Conservation (phyloP, 2,797 vertebrate species). For the Varecia variegata region DNA sequence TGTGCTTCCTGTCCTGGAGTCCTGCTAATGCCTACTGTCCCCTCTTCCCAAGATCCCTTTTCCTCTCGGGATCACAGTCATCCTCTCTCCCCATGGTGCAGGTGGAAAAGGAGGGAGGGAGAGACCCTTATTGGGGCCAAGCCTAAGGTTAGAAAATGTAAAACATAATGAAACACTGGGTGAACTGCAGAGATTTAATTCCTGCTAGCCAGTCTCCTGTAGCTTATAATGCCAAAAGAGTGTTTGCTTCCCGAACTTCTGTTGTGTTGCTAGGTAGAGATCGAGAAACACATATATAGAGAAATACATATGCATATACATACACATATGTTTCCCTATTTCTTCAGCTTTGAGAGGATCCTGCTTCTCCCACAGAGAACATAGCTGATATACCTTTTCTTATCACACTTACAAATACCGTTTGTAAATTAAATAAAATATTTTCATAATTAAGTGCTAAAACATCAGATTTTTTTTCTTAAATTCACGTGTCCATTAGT, state of each 20-base stretch:
- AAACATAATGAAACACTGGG: not conserved
- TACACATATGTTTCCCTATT: not conserved
- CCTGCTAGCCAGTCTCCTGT: not conserved
- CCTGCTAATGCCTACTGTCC: not conserved
- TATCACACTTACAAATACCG: not conserved
- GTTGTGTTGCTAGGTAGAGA: not conserved
- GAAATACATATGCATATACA: not conserved
- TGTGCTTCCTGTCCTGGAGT: not conserved
- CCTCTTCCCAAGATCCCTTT: not conserved
- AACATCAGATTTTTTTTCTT: not conserved
- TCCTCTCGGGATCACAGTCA: not conserved
- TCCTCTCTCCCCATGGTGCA: not conserved
- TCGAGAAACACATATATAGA: not conserved
- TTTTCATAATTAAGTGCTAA: not conserved
- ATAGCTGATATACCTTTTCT: not conserved
- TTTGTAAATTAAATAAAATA: not conserved
- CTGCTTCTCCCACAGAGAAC: not conserved
- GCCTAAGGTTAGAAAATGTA: not conserved
- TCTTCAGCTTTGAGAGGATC: not conserved
- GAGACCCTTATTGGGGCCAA: not conserved
- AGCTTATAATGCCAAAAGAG: not conserved
- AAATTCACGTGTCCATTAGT: not conserved
- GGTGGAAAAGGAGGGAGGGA: not conserved
- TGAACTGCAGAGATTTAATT: not conserved
- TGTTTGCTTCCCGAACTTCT: not conserved